Evolutionary conservation across 2,888 invertebrate species (phyloP), one percentile per base, ranked within the genome.

Genomic region (Hemaris fuciformis): DNA sequence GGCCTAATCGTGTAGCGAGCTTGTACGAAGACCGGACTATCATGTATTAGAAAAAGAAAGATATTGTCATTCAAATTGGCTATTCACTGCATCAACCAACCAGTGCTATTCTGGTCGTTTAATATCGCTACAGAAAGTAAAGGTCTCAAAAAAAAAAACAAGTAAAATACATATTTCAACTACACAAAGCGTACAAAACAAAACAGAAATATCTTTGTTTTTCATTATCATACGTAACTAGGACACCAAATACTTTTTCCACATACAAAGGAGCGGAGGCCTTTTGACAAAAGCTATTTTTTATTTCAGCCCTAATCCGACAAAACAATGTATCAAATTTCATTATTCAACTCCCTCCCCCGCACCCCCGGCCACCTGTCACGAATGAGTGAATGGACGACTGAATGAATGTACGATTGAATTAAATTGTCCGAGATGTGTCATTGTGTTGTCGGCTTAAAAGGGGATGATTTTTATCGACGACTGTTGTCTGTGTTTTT

Each of bases 391-490:
- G 69, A 63, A 38, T 27, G 62, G 59, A 59, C 63, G 25, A 48
- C 31, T 23, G 67, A 67, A 57, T 66, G 72, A 71, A 62, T 66
- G 42, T 25, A 42, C 58, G 68, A 72, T 73, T 73, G 69, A 73
- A 70, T 72, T 70, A 70, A 66, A 68, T 63, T 61, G 61, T 56
- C 64, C 59, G 22, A 15, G 38, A 59, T 48, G 38, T 31, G 23
- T 31, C 31, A 53, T 53, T 53, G 53, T 53, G 27, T 48, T 18
- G 18, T 46, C 22, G 45, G 15, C 34, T n/a, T 20, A 25, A 59
- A 27, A 45, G 22, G 20, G 31, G 18, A 18, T 27, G 53, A 53
- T 31, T 53, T 27, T 20, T 18, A 53, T 38, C 10, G 31, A 10
- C 18, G 53, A 27, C 1, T 2, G 5, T 3, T 23, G 13, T 22